Evolutionary conservation across 2,113 vertebrate species (phyloP).

Genomic region (Chlorodrepanis virens): DNA sequence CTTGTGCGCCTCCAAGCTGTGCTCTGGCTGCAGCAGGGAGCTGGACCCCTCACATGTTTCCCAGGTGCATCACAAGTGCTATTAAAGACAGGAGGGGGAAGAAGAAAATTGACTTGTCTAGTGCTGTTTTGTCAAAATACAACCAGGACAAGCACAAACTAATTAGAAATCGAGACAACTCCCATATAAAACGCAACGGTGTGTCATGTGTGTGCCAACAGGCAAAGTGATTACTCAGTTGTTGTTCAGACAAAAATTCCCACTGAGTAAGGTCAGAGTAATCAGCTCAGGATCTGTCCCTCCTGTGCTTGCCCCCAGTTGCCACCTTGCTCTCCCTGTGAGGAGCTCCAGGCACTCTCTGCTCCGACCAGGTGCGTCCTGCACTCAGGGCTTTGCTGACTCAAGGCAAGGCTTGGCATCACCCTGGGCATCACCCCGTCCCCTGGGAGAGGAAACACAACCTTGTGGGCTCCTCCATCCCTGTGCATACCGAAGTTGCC

Average conservation of each 20-base stretch:
- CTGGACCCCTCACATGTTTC: not conserved
- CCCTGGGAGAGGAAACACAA: not conserved
- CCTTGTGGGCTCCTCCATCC: not conserved
- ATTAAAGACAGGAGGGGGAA: not conserved
- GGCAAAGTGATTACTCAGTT: slow-evolving; percentile 58
- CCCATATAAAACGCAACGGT: slow-evolving; percentile 30
- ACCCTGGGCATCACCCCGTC: not conserved
- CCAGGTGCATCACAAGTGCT: not conserved
- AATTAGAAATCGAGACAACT: slow-evolving; percentile 60
- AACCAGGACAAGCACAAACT: slow-evolving; percentile 42
- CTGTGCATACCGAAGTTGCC: fast-evolving
- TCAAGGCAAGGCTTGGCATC: not conserved
- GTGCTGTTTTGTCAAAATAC: slow-evolving; percentile 45
- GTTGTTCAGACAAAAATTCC: slow-evolving; percentile 60
- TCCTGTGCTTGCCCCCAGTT: not conserved
- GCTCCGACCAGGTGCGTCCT: not conserved
- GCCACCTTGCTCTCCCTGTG: not conserved
- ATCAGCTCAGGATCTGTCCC: slow-evolving; percentile 16
- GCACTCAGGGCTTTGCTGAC: not conserved
- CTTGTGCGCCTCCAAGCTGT: not conserved
- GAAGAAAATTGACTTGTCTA: not conserved
- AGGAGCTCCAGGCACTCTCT: not conserved
- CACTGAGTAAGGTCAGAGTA: slow-evolving; percentile 65
- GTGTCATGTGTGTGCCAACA: slow-evolving; percentile 61
- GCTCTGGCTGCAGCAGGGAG: not conserved